Conservation (phyloP, 2,113 vertebrate genomes). For the Columba livia region DNA sequence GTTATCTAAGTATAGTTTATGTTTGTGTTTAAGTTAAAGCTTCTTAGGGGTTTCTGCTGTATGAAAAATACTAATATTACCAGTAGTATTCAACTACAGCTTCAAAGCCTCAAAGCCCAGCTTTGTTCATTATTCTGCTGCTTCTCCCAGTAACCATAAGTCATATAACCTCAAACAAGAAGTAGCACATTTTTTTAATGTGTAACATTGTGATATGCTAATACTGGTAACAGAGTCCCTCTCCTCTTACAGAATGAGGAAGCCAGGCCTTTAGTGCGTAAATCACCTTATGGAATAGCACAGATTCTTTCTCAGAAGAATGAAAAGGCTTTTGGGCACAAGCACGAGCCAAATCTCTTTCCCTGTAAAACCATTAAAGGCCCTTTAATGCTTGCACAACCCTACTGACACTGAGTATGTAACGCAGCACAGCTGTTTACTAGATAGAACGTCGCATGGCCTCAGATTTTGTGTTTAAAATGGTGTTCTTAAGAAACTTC, state of each 20-base stretch:
- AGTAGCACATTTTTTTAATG: not conserved
- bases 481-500: not conserved
- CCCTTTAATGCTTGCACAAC: not conserved
- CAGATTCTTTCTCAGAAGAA: not conserved
- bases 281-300: not conserved
- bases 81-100: not conserved
- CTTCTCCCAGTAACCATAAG: not conserved
- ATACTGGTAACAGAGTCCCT: not conserved
- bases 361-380: not conserved
- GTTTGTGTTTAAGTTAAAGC: not conserved
- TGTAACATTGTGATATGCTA: not conserved
- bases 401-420: not conserved
- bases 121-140: not conserved
- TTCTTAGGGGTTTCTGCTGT: not conserved
- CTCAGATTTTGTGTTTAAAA: not conserved
- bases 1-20: not conserved
- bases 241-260: not conserved
- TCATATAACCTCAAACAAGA: not conserved
- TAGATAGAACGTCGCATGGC: rapidly evolving
- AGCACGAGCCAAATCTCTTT: not conserved
- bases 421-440: not conserved
- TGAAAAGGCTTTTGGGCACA: not conserved
- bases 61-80: not conserved
- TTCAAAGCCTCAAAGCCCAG: not conserved
- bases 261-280: not conserved